Evolutionary conservation across 2,888 invertebrate species (phyloP), one percentile per base, ranked within the genome.

Genomic region (Drosophila fungiperda): DNA sequence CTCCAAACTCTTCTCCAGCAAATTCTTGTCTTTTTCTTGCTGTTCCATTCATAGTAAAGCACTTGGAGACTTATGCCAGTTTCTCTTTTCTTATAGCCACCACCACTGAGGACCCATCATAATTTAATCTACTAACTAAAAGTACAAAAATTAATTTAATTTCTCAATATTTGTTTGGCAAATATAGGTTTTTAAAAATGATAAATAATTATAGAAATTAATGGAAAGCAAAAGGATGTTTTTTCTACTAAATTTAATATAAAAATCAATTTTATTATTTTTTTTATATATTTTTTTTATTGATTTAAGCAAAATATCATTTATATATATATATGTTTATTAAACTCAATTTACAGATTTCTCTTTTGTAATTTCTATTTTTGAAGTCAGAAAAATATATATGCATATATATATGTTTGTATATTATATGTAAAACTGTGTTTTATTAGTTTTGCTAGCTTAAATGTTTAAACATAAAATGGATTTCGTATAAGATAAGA

Each of bases 331-430:
- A 77, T 76, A 23, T 48, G 63, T 82, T 74, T 68, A 54, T 75
- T 82, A 54, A 82, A 82, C 65, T 58, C 58, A 79, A 67, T 68
- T 68, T 62, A 81, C 59, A 68, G 38, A 45, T 68, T 32, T 36
- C 53, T 32, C 26, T 68, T 72, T 74, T 87, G 71, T 64, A 67
- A 83, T 73, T 85, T 74, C 66, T 62, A 69, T 74, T 57, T 61
- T 73, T 88, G 55, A 80, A 83, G 73, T 84, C 86, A 75, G 89
- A 84, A 84, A 88, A 88, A 73, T 68, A 69, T 81, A 67, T 73
- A 64, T 75, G 35, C 63, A 68, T 73, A 50, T 70, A 68, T 70
- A 60, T 62, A 57, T 63, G n/a, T 69, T 55, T 72, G 59, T 76
- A 61, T 75, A 69, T 68, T 66, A 55, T 59, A 62, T 72, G 61